These are phyloP conservation scores for Triops longicaudatus DNA, from an alignment of 1,140 invertebrate species.

Conservation along the genomic window DNA sequence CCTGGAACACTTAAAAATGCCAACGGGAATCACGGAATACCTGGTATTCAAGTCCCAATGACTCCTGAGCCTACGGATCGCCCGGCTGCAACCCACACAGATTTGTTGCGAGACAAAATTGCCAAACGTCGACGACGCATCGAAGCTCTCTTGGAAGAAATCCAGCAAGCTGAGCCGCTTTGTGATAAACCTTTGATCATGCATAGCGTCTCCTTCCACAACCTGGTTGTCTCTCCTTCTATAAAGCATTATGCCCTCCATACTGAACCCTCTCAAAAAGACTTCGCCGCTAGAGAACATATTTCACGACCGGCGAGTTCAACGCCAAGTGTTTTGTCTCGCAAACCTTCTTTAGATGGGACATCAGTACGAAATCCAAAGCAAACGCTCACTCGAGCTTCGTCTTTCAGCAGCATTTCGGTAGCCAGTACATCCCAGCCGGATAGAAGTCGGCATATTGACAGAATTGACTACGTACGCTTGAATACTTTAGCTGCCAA, in stretches of 20 bases:
- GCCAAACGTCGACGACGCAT: not conserved
- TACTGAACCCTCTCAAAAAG: not conserved
- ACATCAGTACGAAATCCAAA: not conserved
- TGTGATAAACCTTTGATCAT: not conserved
- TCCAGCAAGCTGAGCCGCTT: not conserved
- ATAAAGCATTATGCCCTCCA: not conserved
- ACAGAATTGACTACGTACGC: constrained; percentile 18
- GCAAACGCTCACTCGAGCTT: not conserved
- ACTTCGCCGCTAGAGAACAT: not conserved
- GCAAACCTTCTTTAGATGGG: not conserved
- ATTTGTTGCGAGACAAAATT: not conserved
- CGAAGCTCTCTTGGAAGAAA: not conserved
- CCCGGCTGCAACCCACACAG: not conserved
- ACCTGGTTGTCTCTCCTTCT: not conserved
- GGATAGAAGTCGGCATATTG: not conserved
- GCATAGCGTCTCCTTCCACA: not conserved
- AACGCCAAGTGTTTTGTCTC: not conserved
- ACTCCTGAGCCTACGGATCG: not conserved
- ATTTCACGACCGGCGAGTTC: not conserved
- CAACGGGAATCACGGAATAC: not conserved
- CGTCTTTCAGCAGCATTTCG: not conserved
- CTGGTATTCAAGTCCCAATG: not conserved
- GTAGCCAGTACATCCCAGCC: not conserved
- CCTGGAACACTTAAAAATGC: not conserved
- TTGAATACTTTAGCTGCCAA: constrained; percentile 21